Evolutionary conservation across 2,888 invertebrate species (phyloP).

Genomic region (Boloria euphrosyne): DNA sequence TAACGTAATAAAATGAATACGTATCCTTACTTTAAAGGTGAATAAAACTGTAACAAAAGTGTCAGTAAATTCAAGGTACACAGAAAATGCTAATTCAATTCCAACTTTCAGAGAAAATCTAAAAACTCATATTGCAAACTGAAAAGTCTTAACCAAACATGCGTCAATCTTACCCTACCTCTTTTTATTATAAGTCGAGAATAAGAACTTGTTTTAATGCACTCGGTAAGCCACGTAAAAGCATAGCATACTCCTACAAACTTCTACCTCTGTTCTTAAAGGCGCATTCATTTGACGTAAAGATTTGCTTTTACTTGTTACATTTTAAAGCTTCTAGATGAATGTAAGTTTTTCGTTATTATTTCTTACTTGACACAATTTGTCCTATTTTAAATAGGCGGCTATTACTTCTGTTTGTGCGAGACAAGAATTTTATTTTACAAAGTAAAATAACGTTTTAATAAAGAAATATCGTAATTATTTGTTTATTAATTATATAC

Average conservation of each 20-base stretch:
- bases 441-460: too few species aligned
- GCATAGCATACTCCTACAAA: constrained; percentile 18
- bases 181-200: constrained; percentile 35
- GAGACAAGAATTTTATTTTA: too few species aligned
- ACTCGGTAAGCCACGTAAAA: constrained; percentile 36
- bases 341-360: constrained; percentile 15
- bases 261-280: constrained; percentile 24
- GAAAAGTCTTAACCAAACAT: constrained; percentile 54
- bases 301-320: constrained; percentile 49
- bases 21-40: constrained; percentile 46
- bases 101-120: constrained; percentile 61
- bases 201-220: constrained; percentile 36
- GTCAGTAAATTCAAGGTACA: constrained; percentile 61
- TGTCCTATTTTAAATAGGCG: background rate
- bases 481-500: too few species aligned
- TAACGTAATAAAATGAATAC: constrained; percentile 2
- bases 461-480: too few species aligned
- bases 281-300: constrained; percentile 31
- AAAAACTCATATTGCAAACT: constrained; percentile 56
- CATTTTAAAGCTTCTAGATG: constrained; percentile 18
- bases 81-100: constrained; percentile 70
- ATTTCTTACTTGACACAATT: background rate
- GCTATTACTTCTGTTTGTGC: background rate
- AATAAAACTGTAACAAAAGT: constrained; percentile 57
- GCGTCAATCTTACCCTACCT: constrained; percentile 36